Evolutionary conservation across 2,888 invertebrate genomes (phyloP), one percentile per base, ranked within the genome.

Genomic region (Aquatica leii): DNA sequence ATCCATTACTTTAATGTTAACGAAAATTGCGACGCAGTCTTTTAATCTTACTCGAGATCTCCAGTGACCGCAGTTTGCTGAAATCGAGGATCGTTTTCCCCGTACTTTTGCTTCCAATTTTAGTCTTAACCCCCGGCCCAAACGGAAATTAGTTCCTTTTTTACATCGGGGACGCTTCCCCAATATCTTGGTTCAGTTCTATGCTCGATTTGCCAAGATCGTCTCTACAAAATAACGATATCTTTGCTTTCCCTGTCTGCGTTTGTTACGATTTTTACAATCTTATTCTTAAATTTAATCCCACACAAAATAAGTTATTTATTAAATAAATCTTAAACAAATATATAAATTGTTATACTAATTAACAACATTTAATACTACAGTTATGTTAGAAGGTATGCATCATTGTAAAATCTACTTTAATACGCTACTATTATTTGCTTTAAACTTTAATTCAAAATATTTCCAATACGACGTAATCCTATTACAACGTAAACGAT

Each of bases 131-230:
- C 74, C 74, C 73, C 73, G 76, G 74, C 74, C 76, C 74, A 71
- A 76, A 74, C 78, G 78, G 78, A 80, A 78, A 80, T 80, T 78
- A 80, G 78, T 77, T 79, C 75, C 75, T 76, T 78, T 78, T 78
- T 78, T 78, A 77, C 76, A 76, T 76, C 73, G 74, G 49, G 71
- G 76, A 74, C 76, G 77, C 74, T 77, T 76, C 75, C 74, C 74
- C 75, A 76, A 77, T 77, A 77, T 76, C 76, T 75, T 73, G 72
- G 74, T 73, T 75, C 73, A 71, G 73, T 71, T 75, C 74, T 74
- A 76, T 76, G 76, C 74, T 76, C 76, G 76, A 77, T 77, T 78
- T 78, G 75, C 74, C 76, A 72, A 74, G 73, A 76, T 76, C 72
- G 73, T 72, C 71, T 71, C 71, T 67, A 74, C 71, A 72, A 69